Conservation (phyloP, 2,888 invertebrate genomes). For the Amiota communis region DNA sequence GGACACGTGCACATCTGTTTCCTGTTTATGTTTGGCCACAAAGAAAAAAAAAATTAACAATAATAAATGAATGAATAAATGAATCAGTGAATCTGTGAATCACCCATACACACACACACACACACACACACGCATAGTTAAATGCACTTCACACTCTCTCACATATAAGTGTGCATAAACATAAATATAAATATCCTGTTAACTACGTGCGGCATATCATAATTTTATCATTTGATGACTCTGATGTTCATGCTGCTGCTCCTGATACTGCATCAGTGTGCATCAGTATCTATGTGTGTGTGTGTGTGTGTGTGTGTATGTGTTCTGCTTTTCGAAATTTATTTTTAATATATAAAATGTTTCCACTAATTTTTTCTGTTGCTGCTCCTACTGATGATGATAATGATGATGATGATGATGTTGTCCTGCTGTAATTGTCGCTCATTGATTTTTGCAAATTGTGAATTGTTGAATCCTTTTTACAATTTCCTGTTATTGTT, state of each 20-base stretch:
- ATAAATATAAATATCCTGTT: constrained; percentile 50
- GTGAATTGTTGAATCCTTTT: constrained; percentile 43
- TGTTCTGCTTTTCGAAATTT: constrained; percentile 44
- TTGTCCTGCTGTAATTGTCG: no score
- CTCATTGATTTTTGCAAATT: constrained; percentile 34
- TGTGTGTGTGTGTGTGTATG: no score
- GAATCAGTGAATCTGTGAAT: no score
- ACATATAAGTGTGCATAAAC: constrained; percentile 49
- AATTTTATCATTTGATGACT: constrained; percentile 52
- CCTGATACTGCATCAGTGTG: no score
- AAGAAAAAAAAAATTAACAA: constrained; percentile 52
- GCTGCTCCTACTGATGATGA: constrained; percentile 24
- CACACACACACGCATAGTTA: constrained; percentile 24
- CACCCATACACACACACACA: constrained; percentile 6
- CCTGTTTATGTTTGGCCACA: constrained; percentile 56
- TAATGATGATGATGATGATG: no score
- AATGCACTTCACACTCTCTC: constrained; percentile 15
- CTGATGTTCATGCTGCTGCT: no score
- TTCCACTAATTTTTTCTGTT: background rate
- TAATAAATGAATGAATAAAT: no score
- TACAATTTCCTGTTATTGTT: constrained; percentile 47
- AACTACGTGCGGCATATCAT: constrained; percentile 53
- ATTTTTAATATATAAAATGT: constrained; percentile 2
- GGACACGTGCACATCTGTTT: constrained; percentile 54
- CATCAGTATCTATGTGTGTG: background rate